A percentile compares a stretch with the other conserved stretches of the same genome.
These are phyloP conservation scores for Garra rufa DNA, from an alignment of 2,113 vertebrate species.

Conservation along the genomic window DNA sequence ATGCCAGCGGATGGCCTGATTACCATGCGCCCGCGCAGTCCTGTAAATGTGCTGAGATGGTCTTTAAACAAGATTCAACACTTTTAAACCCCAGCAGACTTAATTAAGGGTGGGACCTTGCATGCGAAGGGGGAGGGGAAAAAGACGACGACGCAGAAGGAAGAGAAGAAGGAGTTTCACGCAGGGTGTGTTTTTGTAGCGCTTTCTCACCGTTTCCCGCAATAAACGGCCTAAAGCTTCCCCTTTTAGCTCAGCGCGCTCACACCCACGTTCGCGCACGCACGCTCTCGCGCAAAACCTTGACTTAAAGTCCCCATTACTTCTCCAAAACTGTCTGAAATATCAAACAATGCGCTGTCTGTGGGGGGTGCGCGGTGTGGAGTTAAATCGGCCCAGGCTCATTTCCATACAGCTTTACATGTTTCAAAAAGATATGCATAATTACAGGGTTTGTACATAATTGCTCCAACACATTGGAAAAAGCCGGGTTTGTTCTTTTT, in stretches of 20 bases:
- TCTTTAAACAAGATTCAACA: conserved; percentile 94
- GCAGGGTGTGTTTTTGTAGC: conserved; percentile 46
- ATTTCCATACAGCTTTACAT: conserved; percentile 79
- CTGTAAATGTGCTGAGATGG: conserved; percentile 95
- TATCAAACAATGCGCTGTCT: conserved; percentile 72
- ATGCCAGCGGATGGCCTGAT: conserved; percentile 81
- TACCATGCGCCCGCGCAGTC: conserved; percentile 81
- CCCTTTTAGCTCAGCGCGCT: conserved; percentile 39
- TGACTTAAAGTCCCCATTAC: conserved; percentile 68
- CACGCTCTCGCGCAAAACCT: conserved; percentile 13
- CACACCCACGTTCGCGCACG: conserved; percentile 49
- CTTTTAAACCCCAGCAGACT: conserved; percentile 94
- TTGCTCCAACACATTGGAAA: conserved; percentile 76
- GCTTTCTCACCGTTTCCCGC: conserved; percentile 60
- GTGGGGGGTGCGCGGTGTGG: conserved; percentile 54
- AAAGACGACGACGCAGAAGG: conserved; percentile 28
- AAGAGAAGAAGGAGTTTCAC: conserved; percentile 27
- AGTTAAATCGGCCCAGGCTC: conserved; percentile 69
- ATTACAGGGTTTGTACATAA: conserved; percentile 79
- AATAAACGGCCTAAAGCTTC: conserved; percentile 48
- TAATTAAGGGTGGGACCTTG: conserved; percentile 93
- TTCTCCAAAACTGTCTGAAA: conserved; percentile 69
- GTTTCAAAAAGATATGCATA: conserved; percentile 80
- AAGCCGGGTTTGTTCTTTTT: conserved; percentile 75
- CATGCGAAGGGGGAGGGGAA: conserved; percentile 68